A percentile compares a stretch with the other conserved stretches of the same genome.
phyloP scores from a whole-genome alignment of 2,113 vertebrate genomes.

The Podarcis raffonei region DNA sequence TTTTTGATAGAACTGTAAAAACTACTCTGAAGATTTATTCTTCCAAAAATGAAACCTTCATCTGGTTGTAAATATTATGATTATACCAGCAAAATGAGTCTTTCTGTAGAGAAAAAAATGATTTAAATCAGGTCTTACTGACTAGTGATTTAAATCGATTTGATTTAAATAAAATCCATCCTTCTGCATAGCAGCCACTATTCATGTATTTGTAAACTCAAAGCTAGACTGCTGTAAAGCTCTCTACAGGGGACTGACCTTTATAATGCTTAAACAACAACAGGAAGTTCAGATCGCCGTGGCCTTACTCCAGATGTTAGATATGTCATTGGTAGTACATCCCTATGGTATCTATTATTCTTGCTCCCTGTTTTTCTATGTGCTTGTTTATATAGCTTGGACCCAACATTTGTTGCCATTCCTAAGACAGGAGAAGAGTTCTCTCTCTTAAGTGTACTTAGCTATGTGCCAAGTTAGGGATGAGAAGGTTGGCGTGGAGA shows the following conservation, averaged over 20 bases:
- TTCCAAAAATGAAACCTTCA: too few species aligned
- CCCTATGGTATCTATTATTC: neutral
- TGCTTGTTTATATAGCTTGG: neutral
- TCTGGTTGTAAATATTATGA: too few species aligned
- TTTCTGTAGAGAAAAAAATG: too few species aligned
- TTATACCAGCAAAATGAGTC: too few species aligned
- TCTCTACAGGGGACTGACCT: too few species aligned
- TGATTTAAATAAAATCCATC: too few species aligned
- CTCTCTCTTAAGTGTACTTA: neutral
- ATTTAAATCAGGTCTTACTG: too few species aligned
- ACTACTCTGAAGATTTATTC: too few species aligned
- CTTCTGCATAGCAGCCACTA: neutral
- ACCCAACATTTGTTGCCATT: too few species aligned
- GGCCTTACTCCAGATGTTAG: neutral
- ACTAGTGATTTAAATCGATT: too few species aligned
- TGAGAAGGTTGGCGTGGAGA: neutral
- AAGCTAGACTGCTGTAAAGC: neutral
- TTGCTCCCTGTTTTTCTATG: neutral
- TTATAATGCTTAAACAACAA: too few species aligned
- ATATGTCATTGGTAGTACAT: neutral
- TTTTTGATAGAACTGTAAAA: too few species aligned
- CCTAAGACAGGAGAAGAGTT: neutral
- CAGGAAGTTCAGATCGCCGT: neutral
- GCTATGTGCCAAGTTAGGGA: neutral
- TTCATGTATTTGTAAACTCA: neutral